Evolutionary conservation across 1,140 invertebrate genomes (phyloP).

Genomic region (Drosophila obscura): DNA sequence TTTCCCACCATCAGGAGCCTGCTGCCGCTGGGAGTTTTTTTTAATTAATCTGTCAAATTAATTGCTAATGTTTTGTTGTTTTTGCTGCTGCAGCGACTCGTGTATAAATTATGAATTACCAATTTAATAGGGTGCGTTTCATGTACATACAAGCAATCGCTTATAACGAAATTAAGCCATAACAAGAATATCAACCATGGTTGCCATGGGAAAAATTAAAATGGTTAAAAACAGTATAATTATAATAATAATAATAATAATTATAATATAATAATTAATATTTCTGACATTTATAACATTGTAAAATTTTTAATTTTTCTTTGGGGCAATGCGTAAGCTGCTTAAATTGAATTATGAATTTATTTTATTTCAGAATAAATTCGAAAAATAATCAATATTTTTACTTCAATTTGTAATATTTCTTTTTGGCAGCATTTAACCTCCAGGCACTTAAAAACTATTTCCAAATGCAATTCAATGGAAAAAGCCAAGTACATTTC

Average conservation of each 20-base stretch:
- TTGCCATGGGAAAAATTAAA: constrained; percentile 1
- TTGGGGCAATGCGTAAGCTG: constrained; percentile 14
- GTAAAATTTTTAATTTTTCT: constrained; percentile 2
- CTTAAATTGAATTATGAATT: not conserved
- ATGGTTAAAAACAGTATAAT: too few species aligned
- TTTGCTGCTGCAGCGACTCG: too few species aligned
- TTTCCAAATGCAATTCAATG: constrained; percentile 20
- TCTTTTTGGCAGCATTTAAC: too few species aligned
- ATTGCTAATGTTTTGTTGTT: constrained; percentile 43
- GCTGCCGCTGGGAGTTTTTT: constrained; percentile 22
- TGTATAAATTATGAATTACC: not conserved
- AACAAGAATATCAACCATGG: constrained; percentile 32
- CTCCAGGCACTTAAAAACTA: constrained; percentile 6
- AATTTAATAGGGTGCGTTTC: not conserved
- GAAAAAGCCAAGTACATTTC: constrained; percentile 26
- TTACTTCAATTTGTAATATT: too few species aligned
- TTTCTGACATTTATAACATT: constrained; percentile 3
- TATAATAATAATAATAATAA: too few species aligned
- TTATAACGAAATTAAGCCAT: not conserved
- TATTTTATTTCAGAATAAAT: too few species aligned
- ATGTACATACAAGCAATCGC: not conserved
- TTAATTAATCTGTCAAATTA: constrained; percentile 72
- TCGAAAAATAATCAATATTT: too few species aligned
- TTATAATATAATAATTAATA: too few species aligned
- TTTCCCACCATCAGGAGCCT: not conserved